phyloP scores from a whole-genome alignment of 2,113 vertebrate genomes.

The Rallus limicola region DNA sequence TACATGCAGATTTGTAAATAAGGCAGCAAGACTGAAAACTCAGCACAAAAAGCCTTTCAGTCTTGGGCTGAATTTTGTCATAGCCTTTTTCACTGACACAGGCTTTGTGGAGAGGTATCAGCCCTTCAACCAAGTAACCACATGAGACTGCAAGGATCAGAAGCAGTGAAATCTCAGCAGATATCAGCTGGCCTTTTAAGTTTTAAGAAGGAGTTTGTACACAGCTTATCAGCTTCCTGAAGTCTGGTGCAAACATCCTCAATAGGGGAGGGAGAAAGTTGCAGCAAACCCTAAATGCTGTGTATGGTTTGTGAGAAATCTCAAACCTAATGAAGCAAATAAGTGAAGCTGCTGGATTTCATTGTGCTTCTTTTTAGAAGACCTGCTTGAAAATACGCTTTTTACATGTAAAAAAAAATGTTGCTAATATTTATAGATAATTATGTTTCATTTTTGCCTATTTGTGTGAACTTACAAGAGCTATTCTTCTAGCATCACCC shows the following conservation, averaged over 20 bases:
- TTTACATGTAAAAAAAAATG: not conserved
- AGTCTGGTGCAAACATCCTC: not conserved
- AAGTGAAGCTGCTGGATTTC: not conserved
- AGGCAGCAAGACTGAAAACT: not conserved
- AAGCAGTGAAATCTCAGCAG: not conserved
- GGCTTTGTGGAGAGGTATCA: not conserved
- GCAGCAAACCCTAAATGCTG: not conserved
- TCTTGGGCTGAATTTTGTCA: not conserved
- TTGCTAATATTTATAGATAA: not conserved
- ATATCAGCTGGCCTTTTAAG: not conserved
- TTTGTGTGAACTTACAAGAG: not conserved
- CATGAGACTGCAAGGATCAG: not conserved
- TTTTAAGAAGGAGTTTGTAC: not conserved
- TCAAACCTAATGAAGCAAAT: not conserved
- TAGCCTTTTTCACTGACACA: not conserved
- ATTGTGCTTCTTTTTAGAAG: not conserved
- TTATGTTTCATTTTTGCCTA: not conserved
- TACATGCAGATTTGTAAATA: not conserved
- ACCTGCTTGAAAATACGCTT: not conserved
- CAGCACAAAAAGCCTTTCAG: not conserved
- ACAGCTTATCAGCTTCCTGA: not conserved
- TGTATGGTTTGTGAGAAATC: not conserved
- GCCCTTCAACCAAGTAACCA: not conserved
- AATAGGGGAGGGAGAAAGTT: not conserved
- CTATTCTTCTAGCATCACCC: not conserved